Conservation (phyloP, 2,797 vertebrate genomes). For the Bovichtus variegatus region DNA sequence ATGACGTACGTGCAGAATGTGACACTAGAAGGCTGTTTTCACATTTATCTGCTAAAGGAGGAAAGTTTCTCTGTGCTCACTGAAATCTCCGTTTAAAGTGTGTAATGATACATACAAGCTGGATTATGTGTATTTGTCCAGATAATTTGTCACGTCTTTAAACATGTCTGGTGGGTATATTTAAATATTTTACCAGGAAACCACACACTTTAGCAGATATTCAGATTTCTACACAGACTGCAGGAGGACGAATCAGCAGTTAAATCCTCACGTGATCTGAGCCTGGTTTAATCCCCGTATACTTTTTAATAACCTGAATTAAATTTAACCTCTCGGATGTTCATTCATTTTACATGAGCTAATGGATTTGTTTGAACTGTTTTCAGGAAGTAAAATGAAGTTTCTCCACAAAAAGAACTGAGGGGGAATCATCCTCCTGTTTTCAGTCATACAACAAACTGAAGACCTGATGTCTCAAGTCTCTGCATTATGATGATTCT, state of each 20-base stretch:
- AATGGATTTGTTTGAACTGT: conserved; percentile 41
- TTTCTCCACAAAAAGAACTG: conserved; percentile 99
- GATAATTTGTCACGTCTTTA: neutral
- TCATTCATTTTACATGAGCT: neutral
- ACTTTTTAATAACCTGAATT: neutral
- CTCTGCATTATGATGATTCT: conserved; percentile 54
- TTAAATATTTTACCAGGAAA: conserved; percentile 10
- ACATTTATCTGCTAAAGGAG: neutral
- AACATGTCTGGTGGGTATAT: conserved; percentile 2
- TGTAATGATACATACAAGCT: neutral
- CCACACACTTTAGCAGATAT: conserved; percentile 9
- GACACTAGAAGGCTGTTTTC: neutral
- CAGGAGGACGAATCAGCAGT: neutral
- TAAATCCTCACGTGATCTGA: neutral
- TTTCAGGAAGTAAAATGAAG: conserved; percentile 98
- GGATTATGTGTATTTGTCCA: neutral
- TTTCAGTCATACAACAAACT: conserved; percentile 35
- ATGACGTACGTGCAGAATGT: neutral
- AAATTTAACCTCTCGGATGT: neutral
- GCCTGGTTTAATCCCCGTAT: neutral
- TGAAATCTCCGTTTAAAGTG: neutral
- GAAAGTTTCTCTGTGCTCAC: neutral
- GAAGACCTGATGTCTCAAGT: conserved; percentile 44
- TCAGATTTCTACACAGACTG: neutral
- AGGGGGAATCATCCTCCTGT: conserved; percentile 58